Base-by-base conservation (phyloP, 2,797 vertebrate species). In the Notolepis coatsorum region DNA sequence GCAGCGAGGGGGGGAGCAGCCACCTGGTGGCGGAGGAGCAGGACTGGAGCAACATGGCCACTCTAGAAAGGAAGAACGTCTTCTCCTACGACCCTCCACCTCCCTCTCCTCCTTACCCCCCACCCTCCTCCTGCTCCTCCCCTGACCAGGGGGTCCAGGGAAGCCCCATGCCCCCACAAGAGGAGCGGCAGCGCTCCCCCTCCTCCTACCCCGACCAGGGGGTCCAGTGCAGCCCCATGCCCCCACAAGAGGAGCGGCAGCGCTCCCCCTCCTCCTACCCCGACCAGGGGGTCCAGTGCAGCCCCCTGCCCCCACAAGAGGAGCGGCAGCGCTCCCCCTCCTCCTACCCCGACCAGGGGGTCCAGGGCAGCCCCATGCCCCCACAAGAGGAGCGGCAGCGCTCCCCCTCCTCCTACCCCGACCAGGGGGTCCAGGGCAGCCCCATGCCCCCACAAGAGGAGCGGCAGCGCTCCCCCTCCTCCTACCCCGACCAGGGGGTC, bases 31-130 rank as follows among this genome's bases (percentile, higher is more conserved):
- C 68, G 0, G 62, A 74, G 0, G 90, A 94, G 77, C 94, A 94
- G 83, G 95, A 94, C 84, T 95, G 93, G 95, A 88, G 68, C 81
- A 93, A 90, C 85, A 65, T 76, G 82, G 84, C 84, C 58, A 57
- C 56, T 24, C 55, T 52, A 1, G 77, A 83, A 12, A 84, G 84
- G 15, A 93, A 90, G 72, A 80, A 71, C 1, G 77, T 68, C 7
- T 75, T 88, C 64, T 80, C 81, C 41, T 85, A 91, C 0, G 73
- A 61, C 1, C 78, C 87, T 21, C 89, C 79, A 25, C 82, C 81
- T 23, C 89, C 86, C 46, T 87, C 88, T 2, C 70, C 90, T 28
- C 71, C 66, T 8, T 53, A 63, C 43, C 49, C 66, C 48, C 79
- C 85, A n/a, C 23, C 79, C 53, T 81, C 80, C 18, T 84, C 73